Base-by-base conservation (phyloP, 2,888 invertebrate species). In the Rapana venosa region DNA sequence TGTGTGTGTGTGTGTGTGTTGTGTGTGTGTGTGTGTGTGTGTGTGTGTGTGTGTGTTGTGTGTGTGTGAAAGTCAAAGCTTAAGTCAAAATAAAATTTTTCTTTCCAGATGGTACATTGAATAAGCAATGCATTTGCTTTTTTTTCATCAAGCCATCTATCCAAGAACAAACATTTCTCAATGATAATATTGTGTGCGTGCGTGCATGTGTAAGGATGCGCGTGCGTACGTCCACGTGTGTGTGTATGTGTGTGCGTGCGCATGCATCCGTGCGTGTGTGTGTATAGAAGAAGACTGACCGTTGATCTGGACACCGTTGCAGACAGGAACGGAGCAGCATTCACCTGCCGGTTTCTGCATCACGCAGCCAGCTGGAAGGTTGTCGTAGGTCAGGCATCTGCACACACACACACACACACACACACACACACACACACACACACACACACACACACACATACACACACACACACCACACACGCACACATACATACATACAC, bases 321-420 rank as follows among this genome's bases (percentile, higher is more conserved):
- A 93, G 87, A 92, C 92, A 32, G 93, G 93, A 70, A 88, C 87
- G 15, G 92, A 91, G 70, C 93, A 93, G 77, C 93, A 93, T 56
- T 93, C 91, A 81, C 93, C 93, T 20, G 92, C 88, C 0, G 83
- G 56, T 74, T 92, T 93, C 85, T 87, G 90, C 87, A 94, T 81
- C 0, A 91, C 90, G 87, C 94, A 94, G 15, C 92, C 93, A 17
- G 92, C 90, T n/a, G 93, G 93, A 0, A 94, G 90, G 35, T 91
- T 89, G 30, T 87, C 56, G 90, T 92, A 93, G 15, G 91, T 90
- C 66, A 92, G 92, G 77, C 94, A 94, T 87, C 94, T 94, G 89
- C 30, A 22, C 15, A 84, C 84, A 84, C 17, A n/a, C 58, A 58
- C 84, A 47, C 30, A 56, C 26, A 81, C 81, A 36, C 22, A 36